phyloP scores from a whole-genome alignment of 2,113 vertebrate genomes.

The Oriolus oriolus region DNA sequence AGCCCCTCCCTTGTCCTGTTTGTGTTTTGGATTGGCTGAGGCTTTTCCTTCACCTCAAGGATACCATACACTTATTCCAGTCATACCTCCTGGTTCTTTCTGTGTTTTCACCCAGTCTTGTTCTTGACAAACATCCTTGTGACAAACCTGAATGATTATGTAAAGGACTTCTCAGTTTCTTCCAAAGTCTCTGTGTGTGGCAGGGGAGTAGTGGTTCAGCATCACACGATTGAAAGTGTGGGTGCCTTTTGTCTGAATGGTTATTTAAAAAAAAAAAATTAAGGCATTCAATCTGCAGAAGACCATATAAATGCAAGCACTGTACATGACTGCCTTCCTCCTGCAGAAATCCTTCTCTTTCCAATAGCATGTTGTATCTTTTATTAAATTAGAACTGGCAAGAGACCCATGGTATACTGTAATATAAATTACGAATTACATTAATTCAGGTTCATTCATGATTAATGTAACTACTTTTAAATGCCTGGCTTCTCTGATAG shows the following conservation, averaged over 20 bases:
- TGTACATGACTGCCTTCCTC: background rate
- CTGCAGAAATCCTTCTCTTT: background rate
- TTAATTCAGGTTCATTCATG: slow-evolving; percentile 16
- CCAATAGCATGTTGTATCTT: background rate
- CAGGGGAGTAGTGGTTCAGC: background rate
- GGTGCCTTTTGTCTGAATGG: background rate
- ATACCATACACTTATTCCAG: background rate
- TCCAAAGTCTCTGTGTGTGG: background rate
- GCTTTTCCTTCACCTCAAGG: background rate
- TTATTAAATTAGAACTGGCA: background rate
- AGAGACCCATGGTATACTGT: background rate
- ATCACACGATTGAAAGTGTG: background rate
- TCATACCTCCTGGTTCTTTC: background rate
- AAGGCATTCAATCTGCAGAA: background rate
- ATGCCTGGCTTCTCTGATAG: background rate
- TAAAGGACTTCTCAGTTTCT: background rate
- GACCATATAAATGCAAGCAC: background rate
- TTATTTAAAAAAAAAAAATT: no score
- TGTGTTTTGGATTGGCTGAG: background rate
- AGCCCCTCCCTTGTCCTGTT: background rate
- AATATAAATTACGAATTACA: slow-evolving; percentile 34
- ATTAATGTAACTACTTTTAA: slow-evolving; percentile 1
- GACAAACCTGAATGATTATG: background rate
- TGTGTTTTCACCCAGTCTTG: background rate
- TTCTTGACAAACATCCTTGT: background rate